Conservation (phyloP, 2,797 vertebrate species). For the Sebastes minor region DNA sequence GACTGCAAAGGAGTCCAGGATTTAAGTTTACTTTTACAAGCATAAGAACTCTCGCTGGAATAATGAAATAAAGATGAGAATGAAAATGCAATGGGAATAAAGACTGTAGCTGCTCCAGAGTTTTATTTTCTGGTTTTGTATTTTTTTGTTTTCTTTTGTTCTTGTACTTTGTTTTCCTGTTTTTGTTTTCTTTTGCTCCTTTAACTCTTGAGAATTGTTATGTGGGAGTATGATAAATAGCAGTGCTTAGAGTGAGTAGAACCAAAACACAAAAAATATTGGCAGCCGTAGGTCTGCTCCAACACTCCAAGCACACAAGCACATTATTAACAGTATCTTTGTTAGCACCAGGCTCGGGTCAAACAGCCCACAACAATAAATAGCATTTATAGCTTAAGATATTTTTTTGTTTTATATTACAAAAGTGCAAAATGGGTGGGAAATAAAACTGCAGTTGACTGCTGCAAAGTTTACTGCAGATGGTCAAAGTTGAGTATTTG, state of each 20-base stretch:
- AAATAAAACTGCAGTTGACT: not conserved
- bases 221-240: constrained; percentile 68
- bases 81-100: constrained; percentile 69
- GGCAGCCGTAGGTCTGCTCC: constrained; percentile 43
- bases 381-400: not conserved
- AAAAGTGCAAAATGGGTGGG: not conserved
- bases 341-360: constrained; percentile 33
- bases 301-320: constrained; percentile 14
- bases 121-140: constrained; percentile 55
- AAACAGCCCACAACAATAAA: constrained; percentile 21
- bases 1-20: constrained; percentile 36
- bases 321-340: constrained; percentile 45
- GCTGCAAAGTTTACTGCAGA: not conserved
- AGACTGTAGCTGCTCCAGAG: constrained; percentile 40
- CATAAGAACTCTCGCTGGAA: constrained; percentile 48
- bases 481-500: not conserved
- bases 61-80: constrained; percentile 76
- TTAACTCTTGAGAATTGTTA: constrained; percentile 63
- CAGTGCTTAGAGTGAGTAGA: constrained; percentile 45
- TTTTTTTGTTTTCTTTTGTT: constrained; percentile 44
- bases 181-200: constrained; percentile 59
- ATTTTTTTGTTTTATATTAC: not conserved
- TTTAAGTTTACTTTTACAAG: constrained; percentile 64
- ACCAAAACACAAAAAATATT: constrained; percentile 58
- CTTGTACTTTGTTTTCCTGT: constrained; percentile 58